Conservation (phyloP, 2,113 vertebrate species). For the Lampris megalopsis region DNA sequence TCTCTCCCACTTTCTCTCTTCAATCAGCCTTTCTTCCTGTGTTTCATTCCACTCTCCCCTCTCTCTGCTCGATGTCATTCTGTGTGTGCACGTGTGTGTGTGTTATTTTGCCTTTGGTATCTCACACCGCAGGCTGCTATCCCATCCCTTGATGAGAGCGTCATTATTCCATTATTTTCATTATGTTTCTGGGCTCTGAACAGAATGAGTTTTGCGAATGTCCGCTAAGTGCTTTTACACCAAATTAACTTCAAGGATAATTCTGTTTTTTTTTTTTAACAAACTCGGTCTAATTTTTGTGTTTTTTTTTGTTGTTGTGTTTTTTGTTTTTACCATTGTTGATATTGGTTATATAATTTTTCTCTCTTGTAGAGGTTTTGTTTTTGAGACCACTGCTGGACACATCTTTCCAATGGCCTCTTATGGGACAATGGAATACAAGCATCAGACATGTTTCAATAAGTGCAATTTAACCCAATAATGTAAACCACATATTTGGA, state of each 20-base stretch:
- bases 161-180: constrained; percentile 60
- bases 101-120: constrained; percentile 2
- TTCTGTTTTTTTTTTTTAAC: neutral
- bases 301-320: no score
- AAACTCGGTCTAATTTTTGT: no score
- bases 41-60: constrained; percentile 10
- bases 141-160: constrained; percentile 49
- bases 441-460: no score
- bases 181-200: constrained; percentile 58
- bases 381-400: no score
- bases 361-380: no score
- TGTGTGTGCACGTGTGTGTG: constrained; percentile 1
- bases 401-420: no score
- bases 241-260: constrained; percentile 34
- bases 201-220: constrained; percentile 67
- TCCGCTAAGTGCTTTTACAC: constrained; percentile 42
- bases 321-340: no score
- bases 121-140: constrained; percentile 25
- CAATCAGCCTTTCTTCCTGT: constrained; percentile 19
- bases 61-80: constrained; percentile 10
- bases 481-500: no score
- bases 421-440: no score
- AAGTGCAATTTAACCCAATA: no score
- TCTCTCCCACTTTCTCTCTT: constrained; percentile 4
- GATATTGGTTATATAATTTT: no score